phyloP scores from a whole-genome alignment of 2,113 vertebrate genomes.

The Myxocyprinus asiaticus region DNA sequence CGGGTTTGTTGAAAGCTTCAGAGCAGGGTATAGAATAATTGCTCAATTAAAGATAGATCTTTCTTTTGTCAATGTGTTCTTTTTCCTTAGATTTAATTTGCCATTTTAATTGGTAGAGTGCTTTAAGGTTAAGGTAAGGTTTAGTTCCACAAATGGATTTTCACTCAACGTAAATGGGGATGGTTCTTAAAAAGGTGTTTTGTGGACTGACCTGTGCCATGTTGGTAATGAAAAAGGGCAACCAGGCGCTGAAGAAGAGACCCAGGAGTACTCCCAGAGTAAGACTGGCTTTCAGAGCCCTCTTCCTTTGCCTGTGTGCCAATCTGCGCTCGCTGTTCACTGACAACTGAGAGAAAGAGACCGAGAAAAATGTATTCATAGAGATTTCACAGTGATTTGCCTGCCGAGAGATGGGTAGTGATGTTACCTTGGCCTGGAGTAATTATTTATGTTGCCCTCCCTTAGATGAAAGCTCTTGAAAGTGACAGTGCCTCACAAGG shows the following conservation, averaged over 20 bases:
- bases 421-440: constrained; percentile 2
- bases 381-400: background rate
- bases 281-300: constrained; percentile 93
- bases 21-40: constrained; percentile 59
- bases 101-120: too few species aligned
- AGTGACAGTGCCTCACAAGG: background rate
- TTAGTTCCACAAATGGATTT: too few species aligned
- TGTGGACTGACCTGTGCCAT: constrained; percentile 84
- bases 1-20: constrained; percentile 45
- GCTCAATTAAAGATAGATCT: too few species aligned
- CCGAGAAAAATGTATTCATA: background rate
- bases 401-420: background rate
- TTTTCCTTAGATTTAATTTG: too few species aligned
- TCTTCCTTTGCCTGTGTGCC: constrained; percentile 86
- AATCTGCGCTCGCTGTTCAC: constrained; percentile 81
- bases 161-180: too few species aligned
- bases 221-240: constrained; percentile 94
- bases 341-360: constrained; percentile 55
- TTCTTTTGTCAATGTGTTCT: too few species aligned
- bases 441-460: constrained; percentile 9
- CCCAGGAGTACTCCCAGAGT: constrained; percentile 92
- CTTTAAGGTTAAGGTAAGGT: too few species aligned
- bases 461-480: constrained; percentile 10
- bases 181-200: background rate
- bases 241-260: constrained; percentile 94